Conservation (phyloP, 2,797 vertebrate species). For the Gymnothorax javanicus region DNA sequence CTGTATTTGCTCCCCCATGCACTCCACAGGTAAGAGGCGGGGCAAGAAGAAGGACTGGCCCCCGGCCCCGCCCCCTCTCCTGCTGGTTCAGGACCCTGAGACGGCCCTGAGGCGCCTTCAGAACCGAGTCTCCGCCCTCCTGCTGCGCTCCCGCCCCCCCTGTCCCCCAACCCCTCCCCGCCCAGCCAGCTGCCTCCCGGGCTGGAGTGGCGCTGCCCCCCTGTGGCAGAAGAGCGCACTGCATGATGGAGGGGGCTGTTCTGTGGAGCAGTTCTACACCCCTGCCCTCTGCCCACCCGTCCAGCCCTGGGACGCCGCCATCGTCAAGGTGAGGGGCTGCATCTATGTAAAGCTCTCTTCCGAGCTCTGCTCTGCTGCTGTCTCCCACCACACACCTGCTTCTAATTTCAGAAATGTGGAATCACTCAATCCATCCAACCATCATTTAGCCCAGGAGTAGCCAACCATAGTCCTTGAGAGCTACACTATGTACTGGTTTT, state of each 20-base stretch:
- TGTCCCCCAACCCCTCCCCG: slow-evolving; percentile 73
- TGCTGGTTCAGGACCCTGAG: slow-evolving; percentile 80
- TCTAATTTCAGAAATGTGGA: too few species aligned
- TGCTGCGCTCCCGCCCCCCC: slow-evolving; percentile 67
- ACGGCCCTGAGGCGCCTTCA: slow-evolving; percentile 71
- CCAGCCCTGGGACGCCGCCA: slow-evolving; percentile 51
- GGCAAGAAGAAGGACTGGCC: slow-evolving; percentile 62
- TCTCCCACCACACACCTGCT: slow-evolving; percentile 21
- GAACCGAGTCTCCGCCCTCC: slow-evolving; percentile 76
- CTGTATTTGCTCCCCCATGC: too few species aligned
- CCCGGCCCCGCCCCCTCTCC: slow-evolving; percentile 66
- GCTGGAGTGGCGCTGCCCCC: slow-evolving; percentile 54
- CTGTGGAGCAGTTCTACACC: slow-evolving; percentile 70
- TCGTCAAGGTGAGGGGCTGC: slow-evolving; percentile 64
- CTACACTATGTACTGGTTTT: too few species aligned
- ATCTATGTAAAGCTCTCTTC: slow-evolving; percentile 29
- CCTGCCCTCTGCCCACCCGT: slow-evolving; percentile 72
- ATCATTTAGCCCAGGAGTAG: too few species aligned
- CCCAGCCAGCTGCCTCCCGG: slow-evolving; percentile 70
- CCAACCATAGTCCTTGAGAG: too few species aligned
- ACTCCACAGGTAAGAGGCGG: slow-evolving; percentile 68
- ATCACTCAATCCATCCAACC: too few species aligned
- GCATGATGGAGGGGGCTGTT: slow-evolving; percentile 43
- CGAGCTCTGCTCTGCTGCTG: background rate
- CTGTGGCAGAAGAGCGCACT: slow-evolving; percentile 87